These are phyloP conservation scores for Melipona bicolor DNA, from an alignment of 2,888 invertebrate genomes.

Conservation along the genomic window DNA sequence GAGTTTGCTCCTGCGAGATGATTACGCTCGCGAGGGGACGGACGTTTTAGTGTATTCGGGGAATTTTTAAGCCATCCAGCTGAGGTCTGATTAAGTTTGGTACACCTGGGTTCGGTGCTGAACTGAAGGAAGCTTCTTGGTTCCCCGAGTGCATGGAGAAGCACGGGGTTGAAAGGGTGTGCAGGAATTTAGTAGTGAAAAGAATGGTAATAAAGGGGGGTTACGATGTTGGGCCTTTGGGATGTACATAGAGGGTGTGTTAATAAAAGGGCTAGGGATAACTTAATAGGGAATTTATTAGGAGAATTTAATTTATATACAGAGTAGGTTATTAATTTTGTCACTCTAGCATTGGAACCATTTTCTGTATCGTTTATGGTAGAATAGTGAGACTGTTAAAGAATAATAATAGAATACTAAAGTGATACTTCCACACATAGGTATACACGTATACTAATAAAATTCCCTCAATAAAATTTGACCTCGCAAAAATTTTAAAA, in stretches of 20 bases:
- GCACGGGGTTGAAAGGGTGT: neutral
- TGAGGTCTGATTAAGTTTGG: slow-evolving; percentile 37
- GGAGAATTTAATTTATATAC: neutral
- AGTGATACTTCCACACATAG: neutral
- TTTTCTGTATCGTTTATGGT: no score
- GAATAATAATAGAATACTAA: no score
- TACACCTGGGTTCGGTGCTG: slow-evolving; percentile 4
- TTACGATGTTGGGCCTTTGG: neutral
- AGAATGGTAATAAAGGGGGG: slow-evolving; percentile 18
- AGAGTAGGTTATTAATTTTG: neutral
- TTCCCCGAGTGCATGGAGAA: neutral
- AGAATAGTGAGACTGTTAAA: no score
- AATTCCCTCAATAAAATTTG: no score
- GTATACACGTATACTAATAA: no score
- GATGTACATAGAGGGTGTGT: neutral
- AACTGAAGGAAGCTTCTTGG: neutral
- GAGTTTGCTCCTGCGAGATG: slow-evolving; percentile 54
- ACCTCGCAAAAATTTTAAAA: neutral
- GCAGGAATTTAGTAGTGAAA: neutral
- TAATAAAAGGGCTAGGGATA: neutral
- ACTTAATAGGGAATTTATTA: neutral
- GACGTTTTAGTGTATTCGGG: neutral
- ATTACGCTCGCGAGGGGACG: neutral
- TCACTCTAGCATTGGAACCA: no score
- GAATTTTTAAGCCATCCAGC: slow-evolving; percentile 16